A percentile compares a stretch with the other conserved stretches of the same genome.
These are phyloP conservation scores for Ophiothrix spiculata DNA, from an alignment of 35 echinoderm and acorn worm genomes.

Conservation along the genomic window DNA sequence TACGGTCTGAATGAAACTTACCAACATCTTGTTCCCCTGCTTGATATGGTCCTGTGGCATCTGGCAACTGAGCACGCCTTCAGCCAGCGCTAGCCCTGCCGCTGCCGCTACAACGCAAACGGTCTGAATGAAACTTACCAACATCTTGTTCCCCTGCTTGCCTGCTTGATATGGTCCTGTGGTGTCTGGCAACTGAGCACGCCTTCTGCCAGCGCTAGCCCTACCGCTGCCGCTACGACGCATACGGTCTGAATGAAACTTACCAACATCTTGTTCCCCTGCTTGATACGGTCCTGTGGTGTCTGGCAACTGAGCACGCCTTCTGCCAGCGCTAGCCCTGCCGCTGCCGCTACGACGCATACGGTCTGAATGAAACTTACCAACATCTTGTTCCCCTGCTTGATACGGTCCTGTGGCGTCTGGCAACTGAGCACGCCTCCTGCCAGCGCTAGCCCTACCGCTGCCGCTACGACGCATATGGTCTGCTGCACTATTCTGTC, in stretches of 20 bases:
- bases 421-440: slow-evolving; percentile 49
- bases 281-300: slow-evolving; percentile 73
- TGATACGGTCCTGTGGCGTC: slow-evolving; percentile 78
- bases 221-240: too few species aligned
- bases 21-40: slow-evolving; percentile 74
- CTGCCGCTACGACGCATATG: slow-evolving; percentile 26
- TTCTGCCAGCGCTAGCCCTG: slow-evolving; percentile 36
- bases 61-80: slow-evolving; percentile 51
- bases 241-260: too few species aligned
- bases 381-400: slow-evolving; percentile 69
- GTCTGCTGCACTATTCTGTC: slow-evolving; percentile 66
- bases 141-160: too few species aligned
- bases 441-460: slow-evolving; percentile 39
- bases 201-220: too few species aligned
- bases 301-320: slow-evolving; percentile 54
- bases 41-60: slow-evolving; percentile 76
- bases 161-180: too few species aligned
- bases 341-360: slow-evolving; percentile 42
- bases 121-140: too few species aligned
- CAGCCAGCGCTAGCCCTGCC: slow-evolving; percentile 41
- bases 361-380: too few species aligned
- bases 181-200: too few species aligned
- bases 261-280: slow-evolving; percentile 79
- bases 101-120: slow-evolving; percentile 30
- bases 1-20: too few species aligned